phyloP scores from a whole-genome alignment of 1,140 invertebrate species.

The Pseudomyrmex concolor region DNA sequence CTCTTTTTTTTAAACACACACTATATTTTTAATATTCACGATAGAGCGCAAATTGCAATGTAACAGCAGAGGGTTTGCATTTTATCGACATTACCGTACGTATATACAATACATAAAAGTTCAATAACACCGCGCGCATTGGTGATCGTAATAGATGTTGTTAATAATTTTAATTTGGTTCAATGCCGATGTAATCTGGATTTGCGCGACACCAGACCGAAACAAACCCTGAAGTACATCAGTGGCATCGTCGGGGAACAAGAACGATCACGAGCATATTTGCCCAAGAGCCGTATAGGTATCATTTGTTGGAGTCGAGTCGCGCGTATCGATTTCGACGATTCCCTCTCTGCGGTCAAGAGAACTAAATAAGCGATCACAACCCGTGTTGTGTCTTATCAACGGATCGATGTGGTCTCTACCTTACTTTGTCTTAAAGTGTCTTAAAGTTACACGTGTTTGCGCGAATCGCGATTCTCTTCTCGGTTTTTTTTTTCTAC shows the following conservation, averaged over 20 bases:
- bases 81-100: neutral
- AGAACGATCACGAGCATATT: neutral
- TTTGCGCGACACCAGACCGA: neutral
- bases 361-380: slow-evolving; percentile 24
- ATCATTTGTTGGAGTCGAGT: neutral
- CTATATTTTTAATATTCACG: neutral
- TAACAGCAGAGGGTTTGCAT: neutral
- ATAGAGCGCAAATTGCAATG: neutral
- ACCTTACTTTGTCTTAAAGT: too few relatives aligned
- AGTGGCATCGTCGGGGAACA: neutral
- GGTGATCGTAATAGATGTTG: neutral
- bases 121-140: neutral
- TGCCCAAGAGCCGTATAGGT: too few relatives aligned
- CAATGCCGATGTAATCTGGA: slow-evolving; percentile 14
- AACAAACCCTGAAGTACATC: neutral
- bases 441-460: neutral
- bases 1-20: neutral
- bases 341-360: slow-evolving; percentile 20
- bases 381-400: slow-evolving; percentile 22
- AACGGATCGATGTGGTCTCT: slow-evolving; percentile 34
- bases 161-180: slow-evolving; percentile 2
- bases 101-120: neutral
- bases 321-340: slow-evolving; percentile 21
- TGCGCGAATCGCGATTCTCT: neutral
- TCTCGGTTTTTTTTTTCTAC: neutral